Evolutionary conservation across 2,113 vertebrate species (phyloP).

Genomic region (Hippocampus abdominalis): DNA sequence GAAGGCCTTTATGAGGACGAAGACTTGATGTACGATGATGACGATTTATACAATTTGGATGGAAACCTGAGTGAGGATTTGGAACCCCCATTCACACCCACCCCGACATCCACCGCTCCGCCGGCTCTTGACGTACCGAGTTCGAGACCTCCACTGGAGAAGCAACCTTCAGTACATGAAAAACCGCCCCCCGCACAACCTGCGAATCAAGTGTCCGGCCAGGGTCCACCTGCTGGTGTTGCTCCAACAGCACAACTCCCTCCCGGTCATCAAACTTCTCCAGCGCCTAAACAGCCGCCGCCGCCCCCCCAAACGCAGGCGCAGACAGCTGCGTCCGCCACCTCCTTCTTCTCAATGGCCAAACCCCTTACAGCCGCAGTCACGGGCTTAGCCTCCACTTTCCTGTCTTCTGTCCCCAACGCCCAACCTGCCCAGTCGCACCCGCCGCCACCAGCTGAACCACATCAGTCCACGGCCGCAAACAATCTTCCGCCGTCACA

Average conservation of each 20-base stretch:
- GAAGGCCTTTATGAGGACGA: conserved; percentile 73
- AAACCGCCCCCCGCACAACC: conserved; percentile 57
- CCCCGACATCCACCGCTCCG: conserved; percentile 60
- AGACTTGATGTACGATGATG: conserved; percentile 71
- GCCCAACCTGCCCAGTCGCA: conserved; percentile 57
- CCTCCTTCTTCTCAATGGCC: conserved; percentile 75
- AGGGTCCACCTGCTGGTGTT: conserved; percentile 36
- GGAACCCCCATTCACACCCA: conserved; percentile 71
- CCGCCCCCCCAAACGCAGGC: conserved; percentile 37
- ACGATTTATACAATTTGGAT: conserved; percentile 71
- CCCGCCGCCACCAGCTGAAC: conserved; percentile 49
- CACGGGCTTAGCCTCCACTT: conserved; percentile 62
- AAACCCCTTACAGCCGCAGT: conserved; percentile 73
- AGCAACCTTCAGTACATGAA: conserved; percentile 71
- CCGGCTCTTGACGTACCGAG: conserved; percentile 36
- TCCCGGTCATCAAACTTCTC: conserved; percentile 44
- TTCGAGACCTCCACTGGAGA: conserved; percentile 72
- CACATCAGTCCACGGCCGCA: conserved; percentile 36
- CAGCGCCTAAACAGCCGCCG: conserved; percentile 44
- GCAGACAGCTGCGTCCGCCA: conserved; percentile 55
- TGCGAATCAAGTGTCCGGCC: conserved; percentile 48
- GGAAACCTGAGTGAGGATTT: conserved; percentile 69
- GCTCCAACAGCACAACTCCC: conserved; percentile 38
- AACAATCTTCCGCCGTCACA: conserved; percentile 47
- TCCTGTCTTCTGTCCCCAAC: conserved; percentile 61